A percentile compares a stretch with the other conserved stretches of the same genome.
These are phyloP conservation scores for Microplitis deprimator DNA, from an alignment of 2,888 invertebrate species.

Conservation along the genomic window DNA sequence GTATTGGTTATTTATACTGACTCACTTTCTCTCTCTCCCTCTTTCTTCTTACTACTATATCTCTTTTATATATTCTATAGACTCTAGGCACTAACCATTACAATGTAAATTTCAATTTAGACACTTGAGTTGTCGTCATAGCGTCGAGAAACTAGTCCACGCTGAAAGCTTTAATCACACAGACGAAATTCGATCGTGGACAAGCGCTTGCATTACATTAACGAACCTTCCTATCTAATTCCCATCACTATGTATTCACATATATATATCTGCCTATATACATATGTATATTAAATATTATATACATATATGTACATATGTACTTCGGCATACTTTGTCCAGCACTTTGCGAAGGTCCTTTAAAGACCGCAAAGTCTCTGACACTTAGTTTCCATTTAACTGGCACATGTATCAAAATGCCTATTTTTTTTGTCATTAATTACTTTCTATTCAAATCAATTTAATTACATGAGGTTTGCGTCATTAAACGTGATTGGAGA, in stretches of 20 bases:
- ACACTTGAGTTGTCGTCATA: slow-evolving; percentile 25
- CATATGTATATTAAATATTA: slow-evolving; percentile 12
- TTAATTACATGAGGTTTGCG: neutral
- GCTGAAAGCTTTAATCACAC: slow-evolving; percentile 36
- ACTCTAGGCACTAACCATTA: neutral
- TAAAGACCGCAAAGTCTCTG: slow-evolving; percentile 3
- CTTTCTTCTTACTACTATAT: too few species aligned
- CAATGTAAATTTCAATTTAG: slow-evolving; percentile 31
- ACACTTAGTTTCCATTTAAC: slow-evolving; percentile 14
- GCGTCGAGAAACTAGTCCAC: slow-evolving; percentile 21
- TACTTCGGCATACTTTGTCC: neutral
- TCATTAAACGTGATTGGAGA: neutral
- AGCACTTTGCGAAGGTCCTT: slow-evolving; percentile 22
- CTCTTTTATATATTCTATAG: neutral
- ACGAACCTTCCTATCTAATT: slow-evolving; percentile 4
- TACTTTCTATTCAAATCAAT: neutral
- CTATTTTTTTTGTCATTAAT: neutral
- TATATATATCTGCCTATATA: neutral
- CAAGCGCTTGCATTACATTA: slow-evolving; percentile 27
- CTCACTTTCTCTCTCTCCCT: neutral
- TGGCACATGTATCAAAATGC: neutral
- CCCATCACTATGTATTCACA: neutral
- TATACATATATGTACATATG: neutral
- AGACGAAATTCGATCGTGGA: slow-evolving; percentile 32
- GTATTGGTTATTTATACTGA: neutral